Evolutionary conservation across 1,140 invertebrate genomes (phyloP).

Genomic region (Odontomachus brunneus): DNA sequence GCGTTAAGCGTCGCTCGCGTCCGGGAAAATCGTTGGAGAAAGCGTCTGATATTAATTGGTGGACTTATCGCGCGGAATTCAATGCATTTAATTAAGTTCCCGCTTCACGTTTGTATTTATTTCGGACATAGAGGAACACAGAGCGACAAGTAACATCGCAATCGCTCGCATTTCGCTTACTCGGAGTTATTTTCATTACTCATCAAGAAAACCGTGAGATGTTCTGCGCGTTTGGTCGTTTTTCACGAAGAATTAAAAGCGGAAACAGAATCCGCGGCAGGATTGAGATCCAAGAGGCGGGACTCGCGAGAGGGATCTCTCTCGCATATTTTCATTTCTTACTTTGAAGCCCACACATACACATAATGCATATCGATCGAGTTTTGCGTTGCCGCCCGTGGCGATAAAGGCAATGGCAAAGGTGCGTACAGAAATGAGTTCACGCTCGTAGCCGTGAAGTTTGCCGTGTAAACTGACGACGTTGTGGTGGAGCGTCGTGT

Average conservation of each 20-base stretch:
- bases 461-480: not conserved
- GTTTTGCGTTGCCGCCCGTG: not conserved
- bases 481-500: not conserved
- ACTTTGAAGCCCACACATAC: too few species aligned
- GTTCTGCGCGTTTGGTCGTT: too few species aligned
- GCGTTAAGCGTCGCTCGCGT: conserved; percentile 26
- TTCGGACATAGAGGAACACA: too few species aligned
- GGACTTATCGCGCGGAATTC: not conserved
- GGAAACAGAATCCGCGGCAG: too few species aligned
- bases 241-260: too few species aligned
- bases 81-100: not conserved
- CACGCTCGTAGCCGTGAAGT: not conserved
- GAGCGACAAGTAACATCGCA: not conserved
- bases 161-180: too few species aligned
- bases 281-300: too few species aligned
- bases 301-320: too few species aligned
- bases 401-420: not conserved
- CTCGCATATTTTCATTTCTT: too few species aligned
- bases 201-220: too few species aligned
- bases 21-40: not conserved
- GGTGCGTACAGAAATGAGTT: not conserved
- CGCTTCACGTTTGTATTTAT: too few species aligned
- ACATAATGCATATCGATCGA: not conserved
- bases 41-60: not conserved
- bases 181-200: too few species aligned